Conservation (phyloP, 2,113 vertebrate genomes). For the Tauraco erythrolophus region DNA sequence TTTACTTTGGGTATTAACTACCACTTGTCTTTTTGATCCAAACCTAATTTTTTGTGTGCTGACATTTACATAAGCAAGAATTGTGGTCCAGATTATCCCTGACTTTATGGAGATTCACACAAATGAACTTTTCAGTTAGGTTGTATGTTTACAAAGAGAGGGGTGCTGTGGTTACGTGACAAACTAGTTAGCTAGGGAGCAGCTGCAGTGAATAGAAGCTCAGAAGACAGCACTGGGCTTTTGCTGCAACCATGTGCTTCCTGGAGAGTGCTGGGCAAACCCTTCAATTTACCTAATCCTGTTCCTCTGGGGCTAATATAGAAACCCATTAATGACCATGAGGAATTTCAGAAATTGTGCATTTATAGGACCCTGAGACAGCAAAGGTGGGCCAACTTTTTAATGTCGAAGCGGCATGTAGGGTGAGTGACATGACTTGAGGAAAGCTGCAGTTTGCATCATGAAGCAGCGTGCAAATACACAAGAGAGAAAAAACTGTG, state of each 20-base stretch:
- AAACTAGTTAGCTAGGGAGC: not conserved
- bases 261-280: not conserved
- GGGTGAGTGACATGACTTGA: not conserved
- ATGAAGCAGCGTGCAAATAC: not conserved
- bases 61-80: slow-evolving; percentile 22
- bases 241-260: fast-evolving
- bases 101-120: not conserved
- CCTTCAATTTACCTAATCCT: not conserved
- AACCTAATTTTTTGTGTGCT: not conserved
- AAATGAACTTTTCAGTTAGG: not conserved
- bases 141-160: not conserved
- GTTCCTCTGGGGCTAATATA: not conserved
- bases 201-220: not conserved
- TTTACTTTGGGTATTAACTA: not conserved
- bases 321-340: not conserved
- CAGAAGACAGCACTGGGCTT: not conserved
- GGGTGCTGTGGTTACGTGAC: not conserved
- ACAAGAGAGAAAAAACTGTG: not conserved
- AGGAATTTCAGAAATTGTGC: not conserved
- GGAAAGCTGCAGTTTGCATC: not conserved
- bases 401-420: fast-evolving
- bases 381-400: not conserved
- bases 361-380: not conserved
- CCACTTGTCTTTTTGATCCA: not conserved
- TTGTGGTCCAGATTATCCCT: not conserved